Evolutionary conservation across 2,113 vertebrate genomes (phyloP).

Genomic region (Sapayoa aenigma): DNA sequence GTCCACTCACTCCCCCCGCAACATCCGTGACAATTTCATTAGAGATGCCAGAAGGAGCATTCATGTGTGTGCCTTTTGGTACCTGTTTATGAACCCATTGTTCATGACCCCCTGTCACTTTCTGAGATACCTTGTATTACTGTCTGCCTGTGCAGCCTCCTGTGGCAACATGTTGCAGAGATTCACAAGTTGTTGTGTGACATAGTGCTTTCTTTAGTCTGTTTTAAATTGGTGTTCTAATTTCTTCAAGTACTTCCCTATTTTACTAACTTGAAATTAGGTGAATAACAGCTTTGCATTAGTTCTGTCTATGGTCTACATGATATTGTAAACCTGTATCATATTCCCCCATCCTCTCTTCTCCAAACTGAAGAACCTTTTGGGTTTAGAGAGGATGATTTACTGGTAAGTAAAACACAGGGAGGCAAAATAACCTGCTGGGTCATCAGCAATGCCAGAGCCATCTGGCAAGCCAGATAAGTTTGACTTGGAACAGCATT

Average conservation of each 20-base stretch:
- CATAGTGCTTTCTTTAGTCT: not conserved
- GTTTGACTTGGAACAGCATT: not conserved
- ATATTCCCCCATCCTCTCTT: not conserved
- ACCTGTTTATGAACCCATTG: not conserved
- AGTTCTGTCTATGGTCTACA: not conserved
- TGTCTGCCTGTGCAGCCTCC: not conserved
- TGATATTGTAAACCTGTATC: not conserved
- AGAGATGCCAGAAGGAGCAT: not conserved
- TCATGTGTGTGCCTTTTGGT: not conserved
- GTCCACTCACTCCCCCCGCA: not conserved
- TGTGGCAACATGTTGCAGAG: not conserved
- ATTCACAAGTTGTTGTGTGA: not conserved
- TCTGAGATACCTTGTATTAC: not conserved
- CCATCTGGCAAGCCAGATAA: not conserved
- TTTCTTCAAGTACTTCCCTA: not conserved
- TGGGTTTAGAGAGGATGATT: not conserved
- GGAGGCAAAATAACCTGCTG: not conserved
- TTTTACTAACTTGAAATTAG: not conserved
- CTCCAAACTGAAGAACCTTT: not conserved
- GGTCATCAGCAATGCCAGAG: not conserved
- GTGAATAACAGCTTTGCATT: not conserved
- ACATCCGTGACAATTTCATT: not conserved
- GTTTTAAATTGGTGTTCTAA: not conserved
- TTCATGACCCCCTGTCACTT: not conserved
- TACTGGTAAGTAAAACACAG: not conserved